Percentiles rank a stretch among this genome's conserved stretches.
Conservation (phyloP, 2,888 invertebrate genomes). For the Leptinotarsa peninsularis region DNA sequence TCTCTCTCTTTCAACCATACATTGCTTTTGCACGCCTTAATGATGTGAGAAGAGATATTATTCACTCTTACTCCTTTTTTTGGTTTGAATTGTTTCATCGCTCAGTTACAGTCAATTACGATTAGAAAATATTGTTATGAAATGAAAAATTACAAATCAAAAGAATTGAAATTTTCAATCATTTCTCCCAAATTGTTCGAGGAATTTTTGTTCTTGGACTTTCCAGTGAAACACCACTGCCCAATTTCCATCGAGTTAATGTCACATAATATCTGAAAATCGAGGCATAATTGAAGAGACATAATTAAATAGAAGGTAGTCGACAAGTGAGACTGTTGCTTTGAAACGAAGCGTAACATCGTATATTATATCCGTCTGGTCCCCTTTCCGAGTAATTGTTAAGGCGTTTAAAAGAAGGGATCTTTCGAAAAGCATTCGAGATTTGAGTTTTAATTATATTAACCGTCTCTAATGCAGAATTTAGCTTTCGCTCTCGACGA, state of each 20-base stretch:
- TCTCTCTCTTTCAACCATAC: too few species aligned
- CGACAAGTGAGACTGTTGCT: slow-evolving; percentile 29
- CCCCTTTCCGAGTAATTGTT: slow-evolving; percentile 40
- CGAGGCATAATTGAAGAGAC: slow-evolving; percentile 31
- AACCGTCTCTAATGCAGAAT: slow-evolving; percentile 44
- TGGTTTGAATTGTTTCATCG: too few species aligned
- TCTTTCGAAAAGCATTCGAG: slow-evolving; percentile 33
- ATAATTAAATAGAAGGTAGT: slow-evolving; percentile 35
- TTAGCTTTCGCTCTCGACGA: slow-evolving; percentile 49
- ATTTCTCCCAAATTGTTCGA: background rate
- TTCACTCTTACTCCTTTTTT: too few species aligned
- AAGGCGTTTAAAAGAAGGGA: slow-evolving; percentile 39
- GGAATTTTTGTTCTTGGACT: background rate
- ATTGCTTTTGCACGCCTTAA: too few species aligned
- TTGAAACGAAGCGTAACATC: slow-evolving; percentile 28
- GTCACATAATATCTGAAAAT: background rate
- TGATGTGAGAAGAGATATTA: too few species aligned
- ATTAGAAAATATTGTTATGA: too few species aligned
- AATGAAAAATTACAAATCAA: too few species aligned
- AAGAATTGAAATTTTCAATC: background rate
- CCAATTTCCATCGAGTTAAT: background rate
- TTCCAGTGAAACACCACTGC: background rate
- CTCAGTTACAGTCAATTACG: too few species aligned
- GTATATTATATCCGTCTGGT: slow-evolving; percentile 31
- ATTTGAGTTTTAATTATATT: slow-evolving; percentile 49